Evolutionary conservation across 1,140 invertebrate genomes (phyloP).

Genomic region (Philaenus spumarius): DNA sequence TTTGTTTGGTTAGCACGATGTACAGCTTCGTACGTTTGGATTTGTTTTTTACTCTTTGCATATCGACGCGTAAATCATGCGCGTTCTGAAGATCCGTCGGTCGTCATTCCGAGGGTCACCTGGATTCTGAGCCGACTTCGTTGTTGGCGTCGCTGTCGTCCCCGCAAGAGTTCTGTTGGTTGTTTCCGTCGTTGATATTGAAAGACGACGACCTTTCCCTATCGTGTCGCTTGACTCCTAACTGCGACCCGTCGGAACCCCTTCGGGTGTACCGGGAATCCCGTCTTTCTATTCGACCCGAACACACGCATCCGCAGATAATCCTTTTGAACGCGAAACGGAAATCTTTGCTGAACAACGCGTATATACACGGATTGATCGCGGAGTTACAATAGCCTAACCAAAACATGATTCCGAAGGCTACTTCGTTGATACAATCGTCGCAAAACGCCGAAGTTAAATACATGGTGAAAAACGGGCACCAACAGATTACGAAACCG

Average conservation of each 20-base stretch:
- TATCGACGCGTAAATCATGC: no score
- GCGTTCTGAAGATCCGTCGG: constrained; percentile 25
- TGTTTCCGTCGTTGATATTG: constrained; percentile 24
- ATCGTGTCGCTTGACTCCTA: constrained; percentile 28
- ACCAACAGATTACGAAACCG: constrained; percentile 88
- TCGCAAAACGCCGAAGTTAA: constrained; percentile 75
- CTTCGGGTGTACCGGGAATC: constrained; percentile 39
- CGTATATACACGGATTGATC: constrained; percentile 89
- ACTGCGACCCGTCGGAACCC: constrained; percentile 59
- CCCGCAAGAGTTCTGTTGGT: constrained; percentile 36
- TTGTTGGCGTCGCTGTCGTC: constrained; percentile 47
- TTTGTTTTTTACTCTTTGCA: no score
- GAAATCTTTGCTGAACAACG: constrained; percentile 88
- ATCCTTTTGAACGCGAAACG: constrained; percentile 87
- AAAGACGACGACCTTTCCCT: constrained; percentile 35
- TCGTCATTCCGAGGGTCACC: constrained; percentile 47
- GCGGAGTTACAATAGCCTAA: constrained; percentile 95
- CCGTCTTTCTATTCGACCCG: constrained; percentile 16
- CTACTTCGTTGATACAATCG: constrained; percentile 66
- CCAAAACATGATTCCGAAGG: constrained; percentile 93
- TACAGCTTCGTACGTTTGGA: no score
- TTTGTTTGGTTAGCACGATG: no score
- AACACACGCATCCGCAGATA: constrained; percentile 74
- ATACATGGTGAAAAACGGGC: constrained; percentile 94
- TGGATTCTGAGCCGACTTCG: constrained; percentile 43